Percentiles rank a stretch among this genome's conserved stretches.
phyloP scores from a whole-genome alignment of 2,888 invertebrate genomes.

The Papilio protenor region DNA sequence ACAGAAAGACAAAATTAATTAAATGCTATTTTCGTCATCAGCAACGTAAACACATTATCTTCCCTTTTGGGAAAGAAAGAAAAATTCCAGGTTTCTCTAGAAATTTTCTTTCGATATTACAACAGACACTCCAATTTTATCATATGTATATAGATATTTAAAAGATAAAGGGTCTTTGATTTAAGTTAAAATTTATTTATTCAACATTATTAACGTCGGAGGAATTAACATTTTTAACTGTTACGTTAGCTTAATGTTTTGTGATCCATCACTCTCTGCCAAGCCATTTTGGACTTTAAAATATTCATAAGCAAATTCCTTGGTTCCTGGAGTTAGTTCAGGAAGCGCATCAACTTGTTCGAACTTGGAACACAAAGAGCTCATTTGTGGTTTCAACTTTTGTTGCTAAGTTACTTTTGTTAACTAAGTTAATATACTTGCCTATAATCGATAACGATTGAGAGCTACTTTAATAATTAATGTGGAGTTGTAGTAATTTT shows the following conservation, averaged over 20 bases:
- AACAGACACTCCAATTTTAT: no score
- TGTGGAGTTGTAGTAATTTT: not conserved
- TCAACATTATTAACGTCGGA: no score
- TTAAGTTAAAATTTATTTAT: no score
- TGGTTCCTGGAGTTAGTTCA: not conserved
- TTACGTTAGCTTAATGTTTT: not conserved
- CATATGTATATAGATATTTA: no score
- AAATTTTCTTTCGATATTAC: no score
- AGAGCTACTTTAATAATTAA: not conserved
- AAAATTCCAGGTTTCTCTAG: no score
- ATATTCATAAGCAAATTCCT: constrained; percentile 16
- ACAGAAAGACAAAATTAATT: no score
- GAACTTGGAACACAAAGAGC: constrained; percentile 17
- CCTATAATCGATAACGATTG: not conserved
- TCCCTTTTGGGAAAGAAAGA: no score
- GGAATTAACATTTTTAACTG: no score
- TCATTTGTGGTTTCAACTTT: constrained; percentile 20
- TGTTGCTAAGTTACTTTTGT: constrained; percentile 16
- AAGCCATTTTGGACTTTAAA: constrained; percentile 5
- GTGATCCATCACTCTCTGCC: not conserved
- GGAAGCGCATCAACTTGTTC: constrained; percentile 18
- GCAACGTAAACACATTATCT: no score
- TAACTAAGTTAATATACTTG: not conserved
- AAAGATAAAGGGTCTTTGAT: no score
- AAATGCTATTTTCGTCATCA: no score